Percentiles rank a stretch among this genome's conserved stretches.
Evolutionary conservation across 2,113 vertebrate genomes (phyloP).

Genomic region (Phycodurus eques): DNA sequence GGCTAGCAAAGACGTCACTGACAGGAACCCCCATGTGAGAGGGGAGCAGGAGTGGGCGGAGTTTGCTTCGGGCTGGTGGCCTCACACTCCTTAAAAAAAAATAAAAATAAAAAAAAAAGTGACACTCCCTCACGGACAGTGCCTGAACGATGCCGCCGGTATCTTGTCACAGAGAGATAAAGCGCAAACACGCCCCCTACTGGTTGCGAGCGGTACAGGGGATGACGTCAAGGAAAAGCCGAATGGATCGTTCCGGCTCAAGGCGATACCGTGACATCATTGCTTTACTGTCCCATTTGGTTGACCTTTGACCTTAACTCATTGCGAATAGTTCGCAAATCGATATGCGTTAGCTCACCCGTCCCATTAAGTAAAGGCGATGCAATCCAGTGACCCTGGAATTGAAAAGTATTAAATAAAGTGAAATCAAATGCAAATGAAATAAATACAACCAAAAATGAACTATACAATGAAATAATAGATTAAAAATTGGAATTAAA

Average conservation of each 20-base stretch:
- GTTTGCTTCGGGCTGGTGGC: slow-evolving; percentile 24
- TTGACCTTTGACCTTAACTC: not conserved
- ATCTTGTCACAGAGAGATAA: not conserved
- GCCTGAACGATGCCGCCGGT: not conserved
- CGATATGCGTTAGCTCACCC: not conserved
- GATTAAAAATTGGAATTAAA: too few species aligned
- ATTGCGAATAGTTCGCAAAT: not conserved
- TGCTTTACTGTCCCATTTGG: not conserved
- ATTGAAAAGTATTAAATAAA: too few species aligned
- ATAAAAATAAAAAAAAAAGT: too few species aligned
- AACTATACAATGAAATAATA: too few species aligned
- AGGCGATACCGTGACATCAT: not conserved
- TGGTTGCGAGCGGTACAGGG: not conserved
- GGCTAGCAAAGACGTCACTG: slow-evolving; percentile 33
- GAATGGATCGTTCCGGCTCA: not conserved
- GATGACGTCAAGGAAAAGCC: not conserved
- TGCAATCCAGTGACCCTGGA: too few species aligned
- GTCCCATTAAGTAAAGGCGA: not conserved
- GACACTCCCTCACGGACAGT: not conserved
- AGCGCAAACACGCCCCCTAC: not conserved
- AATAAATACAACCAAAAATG: not conserved
- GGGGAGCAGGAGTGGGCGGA: slow-evolving; percentile 44
- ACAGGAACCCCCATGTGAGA: slow-evolving; percentile 38
- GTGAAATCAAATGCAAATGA: not conserved
- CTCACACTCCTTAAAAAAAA: not conserved